Base-by-base conservation (phyloP, 92 coral and sea anemone species). In the Zoanthus solanderi region DNA sequence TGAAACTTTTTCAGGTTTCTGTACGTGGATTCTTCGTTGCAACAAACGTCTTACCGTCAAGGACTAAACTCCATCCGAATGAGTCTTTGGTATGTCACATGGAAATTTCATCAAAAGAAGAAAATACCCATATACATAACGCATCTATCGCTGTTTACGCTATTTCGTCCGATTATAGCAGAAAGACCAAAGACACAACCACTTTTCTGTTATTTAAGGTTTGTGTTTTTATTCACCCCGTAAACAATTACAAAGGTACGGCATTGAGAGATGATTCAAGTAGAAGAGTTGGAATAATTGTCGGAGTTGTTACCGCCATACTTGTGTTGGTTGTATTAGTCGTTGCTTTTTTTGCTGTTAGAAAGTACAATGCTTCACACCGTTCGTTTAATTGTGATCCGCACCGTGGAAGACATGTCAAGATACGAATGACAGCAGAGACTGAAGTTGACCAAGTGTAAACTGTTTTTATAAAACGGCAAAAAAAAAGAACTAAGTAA, bases 141-240 rank as follows among this genome's bases (percentile, higher is more conserved):
- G 67, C 53, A 3, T 13, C 67, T 23, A 14, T 52, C 16, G 50
- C 37, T 13, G 67, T 77, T 54, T 30, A 77, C 15, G 68, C 47
- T 28, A 54, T 54, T 56, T 31, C 47, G 30, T 54, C 47, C 15
- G 45, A 57, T 8, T 14, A 44, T 8, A 30, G 48, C 82, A 77
- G 47, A 56, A 53, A 30, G 63, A 77, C 46, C n/a, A 77, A 77
- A 15, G 0, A 4, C 69, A 3, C 69, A 63, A 63, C 69, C 17
- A 77, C 30, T 29, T n/a, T 29, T 14, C 53, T 54, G 34, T 77
- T 77, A n/a, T 77, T 77, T 7, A 54, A 77, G 47, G 34, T 77
- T 52, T 18, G 48, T 56, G 82, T 54, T 23, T 9, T 56, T 53
- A 3, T 77, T 53, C 30, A 77, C 11, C 66, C 82, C n/a, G 18